Evolutionary conservation across 2,797 vertebrate genomes (phyloP), one percentile per base, ranked within the genome.

Genomic region (Pogoniulus pusillus): DNA sequence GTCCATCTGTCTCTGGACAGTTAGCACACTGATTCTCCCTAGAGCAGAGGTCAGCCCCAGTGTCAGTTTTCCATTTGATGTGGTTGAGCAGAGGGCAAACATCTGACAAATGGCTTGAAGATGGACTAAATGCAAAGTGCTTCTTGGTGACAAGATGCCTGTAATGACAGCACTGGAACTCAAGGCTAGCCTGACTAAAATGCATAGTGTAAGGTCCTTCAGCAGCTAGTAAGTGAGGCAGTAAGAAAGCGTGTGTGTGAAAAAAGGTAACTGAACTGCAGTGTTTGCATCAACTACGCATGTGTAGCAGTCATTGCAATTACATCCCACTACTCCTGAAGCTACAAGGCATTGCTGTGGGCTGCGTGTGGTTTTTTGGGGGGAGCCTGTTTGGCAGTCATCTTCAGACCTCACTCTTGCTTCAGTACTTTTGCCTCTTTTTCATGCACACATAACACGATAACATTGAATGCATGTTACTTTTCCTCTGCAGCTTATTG

Each of bases 401-500:
- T 98, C 96, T 97, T 97, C 96, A 96, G 96, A 97, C 96, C 92
- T 97, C 97, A 97, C 97, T 97, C 95, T 96, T 96, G 98, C 98
- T 98, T 98, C 97, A 97, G 98, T 98, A 97, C 97, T 97, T 96
- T 98, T 97, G 97, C 97, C 97, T 98, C 95, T 98, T 98, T 97
- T 97, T 97, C 97, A 98, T 98, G 97, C 97, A 97, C 98, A 98
- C 97, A 96, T 97, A 63, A 97, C 97, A 98, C 97, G 79, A 39
- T 94, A 96, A 97, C 96, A 95, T 96, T 91, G 97, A 97, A 96
- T 97, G 98, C 98, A 98, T 98, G 98, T 97, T 97, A 96, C 95
- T 97, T 96, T 96, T 96, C 96, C 94, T 97, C 97, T 97, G 97
- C 97, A 97, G 97, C 96, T 96, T 97, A 91, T 97, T 96, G 97